phyloP scores from a whole-genome alignment of 1,140 invertebrate species.

The Mesaphorura yosii region DNA sequence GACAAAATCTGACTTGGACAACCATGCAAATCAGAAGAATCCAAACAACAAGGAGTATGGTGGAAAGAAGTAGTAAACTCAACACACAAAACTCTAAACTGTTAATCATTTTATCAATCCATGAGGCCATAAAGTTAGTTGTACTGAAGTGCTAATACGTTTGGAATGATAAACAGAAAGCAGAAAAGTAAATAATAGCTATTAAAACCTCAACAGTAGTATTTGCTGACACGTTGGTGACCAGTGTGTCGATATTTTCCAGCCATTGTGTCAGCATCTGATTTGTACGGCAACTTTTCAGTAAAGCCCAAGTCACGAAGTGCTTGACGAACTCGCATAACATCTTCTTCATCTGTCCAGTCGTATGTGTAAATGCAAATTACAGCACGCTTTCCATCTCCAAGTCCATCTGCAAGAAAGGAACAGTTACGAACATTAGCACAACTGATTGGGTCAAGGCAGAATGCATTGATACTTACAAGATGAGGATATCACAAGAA shows the following conservation, averaged over 20 bases:
- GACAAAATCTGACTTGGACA: constrained; percentile 23
- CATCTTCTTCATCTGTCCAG: constrained; percentile 14
- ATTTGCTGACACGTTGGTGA: constrained; percentile 4
- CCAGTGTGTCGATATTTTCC: constrained; percentile 8
- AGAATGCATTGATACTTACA: too few relatives aligned
- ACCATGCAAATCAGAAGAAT: constrained; percentile 26
- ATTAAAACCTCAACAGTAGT: constrained; percentile 2
- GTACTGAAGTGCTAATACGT: too few relatives aligned
- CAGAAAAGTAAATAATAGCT: neutral
- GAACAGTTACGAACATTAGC: neutral
- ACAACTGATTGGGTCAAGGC: too few relatives aligned
- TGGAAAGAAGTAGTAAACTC: too few relatives aligned
- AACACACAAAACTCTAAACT: too few relatives aligned
- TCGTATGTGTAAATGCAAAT: constrained; percentile 22
- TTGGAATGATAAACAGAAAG: too few relatives aligned
- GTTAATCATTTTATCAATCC: too few relatives aligned
- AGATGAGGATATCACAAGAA: too few relatives aligned
- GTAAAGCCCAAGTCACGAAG: constrained; percentile 15
- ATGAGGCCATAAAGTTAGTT: too few relatives aligned
- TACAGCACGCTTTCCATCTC: neutral
- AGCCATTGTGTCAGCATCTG: constrained; percentile 11
- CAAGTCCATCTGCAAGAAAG: neutral
- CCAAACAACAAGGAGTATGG: constrained; percentile 25
- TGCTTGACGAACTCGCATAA: constrained; percentile 10
- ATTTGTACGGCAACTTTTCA: constrained; percentile 14